Evolutionary conservation across 2,797 vertebrate genomes (phyloP).

Genomic region (Ictinia mississippiensis): DNA sequence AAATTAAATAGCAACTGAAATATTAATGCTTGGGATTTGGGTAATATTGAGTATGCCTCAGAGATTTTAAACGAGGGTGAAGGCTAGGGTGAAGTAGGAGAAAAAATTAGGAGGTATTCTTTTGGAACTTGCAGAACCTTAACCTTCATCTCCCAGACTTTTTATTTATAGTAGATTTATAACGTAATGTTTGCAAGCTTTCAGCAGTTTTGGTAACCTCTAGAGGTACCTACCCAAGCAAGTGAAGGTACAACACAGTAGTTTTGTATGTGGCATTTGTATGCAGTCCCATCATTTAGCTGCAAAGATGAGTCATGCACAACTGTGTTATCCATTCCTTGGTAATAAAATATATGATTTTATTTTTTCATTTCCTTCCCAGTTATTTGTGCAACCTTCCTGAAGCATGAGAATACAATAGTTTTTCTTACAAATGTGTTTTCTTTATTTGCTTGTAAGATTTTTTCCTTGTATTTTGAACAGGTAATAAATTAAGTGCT

Average conservation of each 20-base stretch:
- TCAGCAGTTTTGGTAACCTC: background rate
- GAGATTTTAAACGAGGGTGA: background rate
- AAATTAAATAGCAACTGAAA: constrained; percentile 12
- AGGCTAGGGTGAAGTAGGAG: background rate
- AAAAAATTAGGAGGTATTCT: background rate
- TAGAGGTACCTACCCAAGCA: background rate
- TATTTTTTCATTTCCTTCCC: background rate
- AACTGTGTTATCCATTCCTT: background rate
- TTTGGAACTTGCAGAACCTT: background rate
- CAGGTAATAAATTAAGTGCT: constrained; percentile 1
- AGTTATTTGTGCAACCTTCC: background rate
- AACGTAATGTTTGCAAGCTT: background rate
- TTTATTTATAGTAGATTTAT: background rate
- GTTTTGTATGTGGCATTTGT: background rate
- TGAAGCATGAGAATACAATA: background rate
- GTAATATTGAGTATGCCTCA: background rate
- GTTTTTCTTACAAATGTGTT: background rate
- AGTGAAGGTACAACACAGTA: background rate
- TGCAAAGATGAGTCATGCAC: background rate
- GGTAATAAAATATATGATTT: background rate
- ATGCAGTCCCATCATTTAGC: background rate
- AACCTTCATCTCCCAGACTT: background rate
- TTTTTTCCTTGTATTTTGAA: background rate
- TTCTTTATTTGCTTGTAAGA: background rate
- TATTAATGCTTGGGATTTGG: background rate